phyloP scores from a whole-genome alignment of 2,797 vertebrate species.

The Darevskia mixta region DNA sequence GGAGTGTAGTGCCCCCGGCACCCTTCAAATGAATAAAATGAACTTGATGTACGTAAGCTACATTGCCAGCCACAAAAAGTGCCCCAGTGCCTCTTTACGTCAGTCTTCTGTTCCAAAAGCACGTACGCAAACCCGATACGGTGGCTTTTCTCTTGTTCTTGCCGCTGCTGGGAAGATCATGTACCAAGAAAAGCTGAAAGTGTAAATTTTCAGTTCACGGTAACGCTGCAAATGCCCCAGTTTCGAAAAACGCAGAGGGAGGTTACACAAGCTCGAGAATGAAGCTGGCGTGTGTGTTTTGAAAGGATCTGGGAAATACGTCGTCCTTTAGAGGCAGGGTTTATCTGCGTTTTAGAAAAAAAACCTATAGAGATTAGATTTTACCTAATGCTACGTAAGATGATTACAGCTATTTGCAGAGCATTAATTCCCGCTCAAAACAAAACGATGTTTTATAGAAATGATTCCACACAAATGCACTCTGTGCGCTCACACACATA shows the following conservation, averaged over 20 bases:
- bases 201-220: conserved; percentile 26
- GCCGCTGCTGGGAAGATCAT: background rate
- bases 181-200: background rate
- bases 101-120: too few relatives aligned
- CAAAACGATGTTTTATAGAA: conserved; percentile 79
- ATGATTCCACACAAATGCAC: conserved; percentile 57
- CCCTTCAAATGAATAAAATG: too few relatives aligned
- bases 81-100: too few relatives aligned
- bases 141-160: background rate
- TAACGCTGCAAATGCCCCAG: background rate
- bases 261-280: conserved; percentile 33
- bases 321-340: conserved; percentile 59
- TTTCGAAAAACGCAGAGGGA: conserved; percentile 31
- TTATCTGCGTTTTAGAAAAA: conserved; percentile 74
- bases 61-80: too few relatives aligned
- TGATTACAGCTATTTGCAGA: conserved; percentile 93
- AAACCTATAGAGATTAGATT: conserved; percentile 83
- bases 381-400: conserved; percentile 85
- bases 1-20: too few relatives aligned
- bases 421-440: conserved; percentile 83
- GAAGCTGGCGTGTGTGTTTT: background rate
- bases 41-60: too few relatives aligned
- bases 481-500: background rate
- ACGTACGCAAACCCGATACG: too few relatives aligned
- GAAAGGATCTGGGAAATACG: conserved; percentile 60